Conservation (phyloP, 2,113 vertebrate genomes). For the Enhydra lutris region DNA sequence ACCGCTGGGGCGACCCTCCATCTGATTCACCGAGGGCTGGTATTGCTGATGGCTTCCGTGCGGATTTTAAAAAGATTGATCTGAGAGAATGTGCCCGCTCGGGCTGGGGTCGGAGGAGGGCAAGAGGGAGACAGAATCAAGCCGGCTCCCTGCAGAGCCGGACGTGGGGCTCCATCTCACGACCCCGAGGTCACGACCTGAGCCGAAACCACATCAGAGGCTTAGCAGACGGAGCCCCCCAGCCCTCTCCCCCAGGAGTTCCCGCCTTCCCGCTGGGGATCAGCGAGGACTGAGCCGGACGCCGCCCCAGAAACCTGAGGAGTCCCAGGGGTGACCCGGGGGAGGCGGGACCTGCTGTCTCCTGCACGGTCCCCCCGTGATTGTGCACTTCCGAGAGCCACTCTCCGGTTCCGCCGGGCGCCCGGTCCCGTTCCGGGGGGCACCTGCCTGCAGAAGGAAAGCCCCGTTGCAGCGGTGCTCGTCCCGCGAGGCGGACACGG, state of each 20-base stretch:
- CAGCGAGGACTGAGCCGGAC: rapidly evolving
- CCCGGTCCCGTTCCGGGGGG: too few species aligned
- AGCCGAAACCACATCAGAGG: rapidly evolving
- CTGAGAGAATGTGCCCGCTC: rapidly evolving
- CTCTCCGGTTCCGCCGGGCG: too few species aligned
- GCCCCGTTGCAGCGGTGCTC: too few species aligned
- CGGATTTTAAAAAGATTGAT: not conserved
- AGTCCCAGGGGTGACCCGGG: rapidly evolving
- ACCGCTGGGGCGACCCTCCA: not conserved
- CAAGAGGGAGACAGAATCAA: not conserved
- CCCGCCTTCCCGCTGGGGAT: rapidly evolving
- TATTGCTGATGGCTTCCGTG: not conserved
- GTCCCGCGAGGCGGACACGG: too few species aligned
- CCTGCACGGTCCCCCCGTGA: not conserved
- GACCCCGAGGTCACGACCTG: not conserved
- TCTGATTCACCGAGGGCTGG: not conserved
- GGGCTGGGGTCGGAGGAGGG: rapidly evolving
- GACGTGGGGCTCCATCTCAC: too few species aligned
- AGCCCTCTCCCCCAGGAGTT: too few species aligned
- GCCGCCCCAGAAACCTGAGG: rapidly evolving
- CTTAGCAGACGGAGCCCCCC: too few species aligned
- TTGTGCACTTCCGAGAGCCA: too few species aligned
- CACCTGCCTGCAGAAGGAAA: too few species aligned
- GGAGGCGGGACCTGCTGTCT: rapidly evolving
- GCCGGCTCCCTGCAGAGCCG: rapidly evolving